Evolutionary conservation across 2,113 vertebrate genomes (phyloP).

Genomic region (Cyanoliseus patagonus): DNA sequence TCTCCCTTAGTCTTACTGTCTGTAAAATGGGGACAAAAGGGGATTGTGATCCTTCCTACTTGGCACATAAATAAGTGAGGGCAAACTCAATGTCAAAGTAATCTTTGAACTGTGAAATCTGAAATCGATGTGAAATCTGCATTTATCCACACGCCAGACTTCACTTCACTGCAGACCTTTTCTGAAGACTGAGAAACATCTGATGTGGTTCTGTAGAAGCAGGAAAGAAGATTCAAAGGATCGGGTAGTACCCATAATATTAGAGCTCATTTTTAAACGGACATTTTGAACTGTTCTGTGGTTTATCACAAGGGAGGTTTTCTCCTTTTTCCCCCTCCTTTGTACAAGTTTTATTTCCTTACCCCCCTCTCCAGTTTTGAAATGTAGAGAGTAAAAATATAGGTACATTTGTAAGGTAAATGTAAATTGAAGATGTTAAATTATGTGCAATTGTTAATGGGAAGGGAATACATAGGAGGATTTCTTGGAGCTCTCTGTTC

Average conservation of each 20-base stretch:
- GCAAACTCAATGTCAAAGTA: background rate
- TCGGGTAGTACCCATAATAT: background rate
- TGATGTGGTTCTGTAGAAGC: background rate
- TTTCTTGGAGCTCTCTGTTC: background rate
- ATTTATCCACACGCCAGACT: background rate
- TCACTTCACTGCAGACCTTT: background rate
- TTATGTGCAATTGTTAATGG: background rate
- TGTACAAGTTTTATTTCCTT: background rate
- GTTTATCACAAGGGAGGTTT: background rate
- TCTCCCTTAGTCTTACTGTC: background rate
- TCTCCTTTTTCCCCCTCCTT: background rate
- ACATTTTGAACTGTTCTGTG: background rate
- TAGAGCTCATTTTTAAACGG: background rate
- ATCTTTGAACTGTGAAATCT: background rate
- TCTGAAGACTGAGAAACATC: background rate
- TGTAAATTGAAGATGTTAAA: background rate
- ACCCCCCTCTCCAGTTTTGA: background rate
- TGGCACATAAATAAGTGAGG: background rate
- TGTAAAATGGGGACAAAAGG: background rate
- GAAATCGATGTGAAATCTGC: background rate
- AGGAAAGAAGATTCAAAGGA: background rate
- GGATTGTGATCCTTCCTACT: background rate
- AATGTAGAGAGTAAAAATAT: background rate
- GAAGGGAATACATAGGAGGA: background rate
- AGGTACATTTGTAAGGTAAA: background rate